Base-by-base conservation (phyloP, 2,888 invertebrate species). In the Spilosoma lubricipeda region DNA sequence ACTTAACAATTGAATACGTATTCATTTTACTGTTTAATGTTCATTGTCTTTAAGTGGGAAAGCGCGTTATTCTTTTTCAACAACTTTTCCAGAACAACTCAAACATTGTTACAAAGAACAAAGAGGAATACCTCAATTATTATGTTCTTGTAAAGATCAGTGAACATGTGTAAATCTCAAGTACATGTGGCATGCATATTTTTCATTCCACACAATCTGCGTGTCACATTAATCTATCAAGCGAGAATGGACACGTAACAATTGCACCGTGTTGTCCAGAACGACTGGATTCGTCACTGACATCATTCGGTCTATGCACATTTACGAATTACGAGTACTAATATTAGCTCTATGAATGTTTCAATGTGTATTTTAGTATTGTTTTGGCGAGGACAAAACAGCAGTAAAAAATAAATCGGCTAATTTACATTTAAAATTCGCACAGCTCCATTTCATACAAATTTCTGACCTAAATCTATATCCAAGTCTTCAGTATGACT, bases 281-380 rank as follows among this genome's bases (percentile, higher is more conserved):
- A 71, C 75, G 74, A 84, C 77, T 75, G 79, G 82, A 86, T 85
- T 85, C 77, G 85, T 84, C 76, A 84, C 86, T 90, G 89, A 89
- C 90, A 89, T 90, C 89, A 89, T 85, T 84, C 82, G 78, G 72
- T 85, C 83, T 82, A 83, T 89, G 88, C 86, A 88, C 85, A 87
- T 88, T 87, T 83, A 82, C 83, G 87, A 82, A 80, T 80, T 80
- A n/a, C n/a, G n/a, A n/a, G n/a, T n/a, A 87, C 90, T 90, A 92
- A 90, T 90, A 90, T 90, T 92, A 91, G 90, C 83, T 81, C 83
- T 83, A 82, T 75, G 77, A 79, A 80, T 82, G 77, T 80, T 83
- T 80, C 86, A 86, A 88, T 86, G 87, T 82, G 85, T 89, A 85
- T 89, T 88, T 88, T 83, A 86, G 87, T 83, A 82, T 18, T 88